Conservation (phyloP, 2,888 invertebrate genomes). For the Dryobotodes eremita region DNA sequence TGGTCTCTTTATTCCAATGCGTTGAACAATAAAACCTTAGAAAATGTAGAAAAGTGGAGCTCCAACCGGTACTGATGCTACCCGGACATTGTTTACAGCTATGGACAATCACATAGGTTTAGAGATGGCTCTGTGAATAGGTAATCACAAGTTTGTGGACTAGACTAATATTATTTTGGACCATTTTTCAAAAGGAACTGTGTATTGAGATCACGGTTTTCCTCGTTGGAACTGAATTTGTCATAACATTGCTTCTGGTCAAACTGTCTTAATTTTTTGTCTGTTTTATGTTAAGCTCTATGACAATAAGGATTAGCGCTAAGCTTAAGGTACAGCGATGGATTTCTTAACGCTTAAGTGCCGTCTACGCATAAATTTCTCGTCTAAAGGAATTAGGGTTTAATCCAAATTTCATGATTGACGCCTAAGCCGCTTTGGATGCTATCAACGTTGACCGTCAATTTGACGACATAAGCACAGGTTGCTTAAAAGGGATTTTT, state of each 20-base stretch:
- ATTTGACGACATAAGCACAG: conserved; percentile 18
- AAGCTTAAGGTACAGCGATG: conserved; percentile 9
- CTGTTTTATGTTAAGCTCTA: neutral
- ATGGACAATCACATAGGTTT: conserved; percentile 39
- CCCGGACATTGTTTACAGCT: conserved; percentile 58
- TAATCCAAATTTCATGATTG: conserved; percentile 60
- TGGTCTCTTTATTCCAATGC: neutral
- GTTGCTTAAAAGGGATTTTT: conserved; percentile 5
- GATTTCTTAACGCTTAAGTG: conserved; percentile 33
- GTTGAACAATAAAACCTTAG: conserved; percentile 28
- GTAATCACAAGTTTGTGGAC: conserved; percentile 47
- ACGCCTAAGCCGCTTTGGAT: conserved; percentile 49
- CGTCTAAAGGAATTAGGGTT: conserved; percentile 42
- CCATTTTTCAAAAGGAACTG: neutral
- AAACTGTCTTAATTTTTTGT: neutral
- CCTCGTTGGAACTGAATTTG: neutral
- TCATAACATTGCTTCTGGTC: neutral
- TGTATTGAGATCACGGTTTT: neutral
- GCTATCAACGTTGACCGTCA: conserved; percentile 21
- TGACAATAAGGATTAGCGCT: neutral
- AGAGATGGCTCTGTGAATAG: conserved; percentile 49
- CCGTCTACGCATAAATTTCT: conserved; percentile 33
- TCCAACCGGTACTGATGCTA: conserved; percentile 41
- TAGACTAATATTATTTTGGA: conserved; percentile 27
- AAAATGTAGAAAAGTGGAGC: conserved; percentile 23